phyloP scores from a whole-genome alignment of 2,113 vertebrate genomes.

The Notarius lentiginosus region DNA sequence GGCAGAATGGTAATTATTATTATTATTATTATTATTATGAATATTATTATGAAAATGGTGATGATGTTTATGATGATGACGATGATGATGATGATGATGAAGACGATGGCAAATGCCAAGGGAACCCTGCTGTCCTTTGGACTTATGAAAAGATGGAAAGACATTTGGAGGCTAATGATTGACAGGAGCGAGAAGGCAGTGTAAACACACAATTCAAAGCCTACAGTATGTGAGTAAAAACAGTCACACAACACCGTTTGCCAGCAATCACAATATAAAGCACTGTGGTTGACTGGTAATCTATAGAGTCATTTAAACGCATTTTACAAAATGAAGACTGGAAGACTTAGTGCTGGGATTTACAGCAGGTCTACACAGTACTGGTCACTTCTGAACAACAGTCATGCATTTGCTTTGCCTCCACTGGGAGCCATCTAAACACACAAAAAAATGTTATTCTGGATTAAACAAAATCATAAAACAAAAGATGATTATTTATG shows the following conservation, averaged over 20 bases:
- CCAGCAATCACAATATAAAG: constrained; percentile 30
- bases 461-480: neutral
- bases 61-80: neutral
- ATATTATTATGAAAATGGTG: neutral
- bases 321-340: neutral
- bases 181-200: constrained; percentile 81
- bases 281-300: neutral
- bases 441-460: neutral
- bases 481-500: neutral
- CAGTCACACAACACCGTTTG: constrained; percentile 17
- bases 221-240: constrained; percentile 73
- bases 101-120: constrained; percentile 48
- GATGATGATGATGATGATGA: constrained; percentile 6
- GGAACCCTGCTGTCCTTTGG: constrained; percentile 64
- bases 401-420: neutral
- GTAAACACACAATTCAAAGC: constrained; percentile 75
- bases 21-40: constrained; percentile 34
- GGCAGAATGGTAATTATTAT: constrained; percentile 48
- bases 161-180: constrained; percentile 60
- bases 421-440: neutral
- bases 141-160: constrained; percentile 78
- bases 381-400: neutral
- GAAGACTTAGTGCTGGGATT: neutral
- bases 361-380: neutral
- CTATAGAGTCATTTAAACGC: neutral